These are phyloP conservation scores for Sebastes fasciatus DNA, from an alignment of 2,113 vertebrate genomes.

Conservation along the genomic window DNA sequence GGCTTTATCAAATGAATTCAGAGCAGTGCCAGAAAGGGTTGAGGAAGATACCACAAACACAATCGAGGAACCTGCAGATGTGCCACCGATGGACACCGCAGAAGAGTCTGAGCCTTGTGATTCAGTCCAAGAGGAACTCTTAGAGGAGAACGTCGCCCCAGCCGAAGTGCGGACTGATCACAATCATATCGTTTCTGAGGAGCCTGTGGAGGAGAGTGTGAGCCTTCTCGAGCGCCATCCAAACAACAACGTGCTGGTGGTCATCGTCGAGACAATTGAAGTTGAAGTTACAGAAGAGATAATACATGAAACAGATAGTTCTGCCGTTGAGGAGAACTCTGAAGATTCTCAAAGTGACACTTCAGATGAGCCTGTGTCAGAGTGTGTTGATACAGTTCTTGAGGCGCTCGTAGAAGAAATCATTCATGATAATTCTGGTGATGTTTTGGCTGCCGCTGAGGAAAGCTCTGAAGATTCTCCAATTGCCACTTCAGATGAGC, in stretches of 20 bases:
- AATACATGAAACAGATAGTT: not conserved
- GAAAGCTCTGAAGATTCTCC: no score
- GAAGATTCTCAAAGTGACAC: not conserved
- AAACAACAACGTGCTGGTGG: no score
- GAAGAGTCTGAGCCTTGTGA: not conserved
- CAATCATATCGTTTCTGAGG: not conserved
- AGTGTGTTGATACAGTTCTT: not conserved
- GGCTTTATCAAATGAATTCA: not conserved
- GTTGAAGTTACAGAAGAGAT: not conserved
- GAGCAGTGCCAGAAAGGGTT: not conserved
- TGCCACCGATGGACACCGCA: not conserved
- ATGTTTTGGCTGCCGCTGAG: no score
- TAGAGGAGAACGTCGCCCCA: not conserved
- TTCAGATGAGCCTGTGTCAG: not conserved
- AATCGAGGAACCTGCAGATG: not conserved
- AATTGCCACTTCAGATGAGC: no score
- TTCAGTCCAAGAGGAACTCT: not conserved
- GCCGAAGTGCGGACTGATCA: not conserved
- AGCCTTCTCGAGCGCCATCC: not conserved
- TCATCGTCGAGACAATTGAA: not conserved
- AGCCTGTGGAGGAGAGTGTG: not conserved
- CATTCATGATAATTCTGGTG: not conserved
- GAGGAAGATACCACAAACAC: not conserved
- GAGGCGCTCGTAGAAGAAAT: constrained; percentile 15
- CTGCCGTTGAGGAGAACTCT: not conserved